Conservation (phyloP, 2,797 vertebrate species). For the Microctenopoma steveboyesi region DNA sequence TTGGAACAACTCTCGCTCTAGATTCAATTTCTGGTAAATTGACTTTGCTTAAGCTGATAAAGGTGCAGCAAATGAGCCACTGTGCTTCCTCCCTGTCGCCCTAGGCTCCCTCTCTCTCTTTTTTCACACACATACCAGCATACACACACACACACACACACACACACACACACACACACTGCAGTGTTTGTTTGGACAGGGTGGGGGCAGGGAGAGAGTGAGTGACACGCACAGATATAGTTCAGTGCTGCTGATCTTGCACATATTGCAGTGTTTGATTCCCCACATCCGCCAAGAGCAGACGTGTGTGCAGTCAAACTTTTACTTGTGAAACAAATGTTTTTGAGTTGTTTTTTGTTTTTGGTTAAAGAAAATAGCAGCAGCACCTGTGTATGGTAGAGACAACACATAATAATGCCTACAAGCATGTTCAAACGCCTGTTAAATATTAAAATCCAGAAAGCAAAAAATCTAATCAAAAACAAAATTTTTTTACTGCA, state of each 20-base stretch:
- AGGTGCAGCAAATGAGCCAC: conserved; percentile 41
- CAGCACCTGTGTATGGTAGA: conserved; percentile 24
- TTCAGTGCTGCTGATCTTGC: conserved; percentile 39
- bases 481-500: background rate
- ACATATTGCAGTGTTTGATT: conserved; percentile 21
- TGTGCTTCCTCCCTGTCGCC: conserved; percentile 53
- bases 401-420: too few species aligned
- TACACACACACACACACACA: conserved; percentile 7
- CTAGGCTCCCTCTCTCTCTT: background rate
- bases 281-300: conserved; percentile 63
- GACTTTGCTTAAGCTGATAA: conserved; percentile 10
- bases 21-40: background rate
- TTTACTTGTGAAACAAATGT: conserved; percentile 21
- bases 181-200: conserved; percentile 19
- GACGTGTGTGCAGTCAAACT: background rate
- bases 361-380: conserved; percentile 25
- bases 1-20: background rate
- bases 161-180: conserved; percentile 6
- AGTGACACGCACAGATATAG: conserved; percentile 55
- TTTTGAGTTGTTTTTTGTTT: background rate
- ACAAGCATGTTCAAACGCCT: conserved; percentile 26
- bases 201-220: conserved; percentile 68
- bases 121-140: conserved; percentile 18
- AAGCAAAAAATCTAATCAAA: too few species aligned
- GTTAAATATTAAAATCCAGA: background rate